Percentiles rank a stretch among this genome's conserved stretches.
Conservation (phyloP, 2,888 invertebrate species). For the Epsilonema sp. region DNA sequence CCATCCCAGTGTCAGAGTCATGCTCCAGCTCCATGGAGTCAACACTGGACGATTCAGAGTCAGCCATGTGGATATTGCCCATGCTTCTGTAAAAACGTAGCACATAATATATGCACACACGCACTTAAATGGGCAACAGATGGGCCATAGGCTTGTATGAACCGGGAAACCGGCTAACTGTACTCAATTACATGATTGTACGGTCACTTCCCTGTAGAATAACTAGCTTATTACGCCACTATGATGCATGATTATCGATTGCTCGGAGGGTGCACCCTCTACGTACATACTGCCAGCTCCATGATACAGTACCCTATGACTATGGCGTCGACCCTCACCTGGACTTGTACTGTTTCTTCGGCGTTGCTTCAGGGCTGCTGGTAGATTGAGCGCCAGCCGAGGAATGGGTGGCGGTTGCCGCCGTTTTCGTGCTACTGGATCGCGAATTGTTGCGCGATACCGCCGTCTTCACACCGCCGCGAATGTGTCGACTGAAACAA, state of each 20-base stretch:
- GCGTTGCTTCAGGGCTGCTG: background rate
- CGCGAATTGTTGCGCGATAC: background rate
- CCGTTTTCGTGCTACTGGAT: background rate
- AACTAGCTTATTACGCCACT: too few species aligned
- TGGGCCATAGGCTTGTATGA: too few species aligned
- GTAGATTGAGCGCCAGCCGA: background rate
- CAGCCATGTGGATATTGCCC: slow-evolving; percentile 30
- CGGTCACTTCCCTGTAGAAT: too few species aligned
- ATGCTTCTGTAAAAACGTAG: background rate
- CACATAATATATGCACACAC: background rate
- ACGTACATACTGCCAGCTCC: too few species aligned
- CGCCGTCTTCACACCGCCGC: background rate
- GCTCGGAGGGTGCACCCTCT: too few species aligned
- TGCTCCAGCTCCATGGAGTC: slow-evolving; percentile 72
- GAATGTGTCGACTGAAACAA: background rate
- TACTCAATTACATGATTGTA: too few species aligned
- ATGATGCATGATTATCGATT: too few species aligned
- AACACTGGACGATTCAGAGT: slow-evolving; percentile 70
- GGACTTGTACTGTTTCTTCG: background rate
- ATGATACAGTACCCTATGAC: too few species aligned
- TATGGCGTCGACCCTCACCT: too few species aligned
- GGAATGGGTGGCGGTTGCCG: background rate
- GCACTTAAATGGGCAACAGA: too few species aligned
- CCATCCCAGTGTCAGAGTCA: slow-evolving; percentile 82
- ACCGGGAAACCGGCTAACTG: too few species aligned